Percentiles rank a stretch among this genome's conserved stretches.
phyloP scores from a whole-genome alignment of 2,113 vertebrate species.

The Tachycineta bicolor region DNA sequence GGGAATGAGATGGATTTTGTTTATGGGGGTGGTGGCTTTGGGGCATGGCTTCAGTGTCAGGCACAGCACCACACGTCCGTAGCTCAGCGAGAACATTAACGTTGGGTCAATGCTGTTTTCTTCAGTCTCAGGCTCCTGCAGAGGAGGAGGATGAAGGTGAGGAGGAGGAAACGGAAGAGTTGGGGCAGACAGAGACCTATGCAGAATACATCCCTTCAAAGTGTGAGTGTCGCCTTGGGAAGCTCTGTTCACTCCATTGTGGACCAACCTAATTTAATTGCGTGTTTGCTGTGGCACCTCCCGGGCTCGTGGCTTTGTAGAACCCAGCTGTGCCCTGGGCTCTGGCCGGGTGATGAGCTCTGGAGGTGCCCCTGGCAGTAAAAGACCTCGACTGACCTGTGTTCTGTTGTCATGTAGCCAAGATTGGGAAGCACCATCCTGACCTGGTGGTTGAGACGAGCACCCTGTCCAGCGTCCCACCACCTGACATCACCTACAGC shows the following conservation, averaged over 20 bases:
- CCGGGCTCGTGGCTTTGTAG: background rate
- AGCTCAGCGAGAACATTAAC: background rate
- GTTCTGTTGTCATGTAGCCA: conserved; percentile 75
- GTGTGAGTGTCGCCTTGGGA: conserved; percentile 77
- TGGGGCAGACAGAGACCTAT: conserved; percentile 95
- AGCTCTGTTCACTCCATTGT: background rate
- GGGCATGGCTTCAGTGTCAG: background rate
- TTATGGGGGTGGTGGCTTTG: background rate
- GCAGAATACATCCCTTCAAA: conserved; percentile 95
- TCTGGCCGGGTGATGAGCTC: background rate
- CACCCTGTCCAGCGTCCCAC: conserved; percentile 95
- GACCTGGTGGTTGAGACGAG: conserved; percentile 97
- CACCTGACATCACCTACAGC: conserved; percentile 92
- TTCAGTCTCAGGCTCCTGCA: conserved; percentile 75
- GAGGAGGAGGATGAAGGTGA: conserved; percentile 94
- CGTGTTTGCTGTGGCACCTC: background rate
- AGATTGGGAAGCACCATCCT: conserved; percentile 92
- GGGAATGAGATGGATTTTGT: background rate
- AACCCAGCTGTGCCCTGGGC: background rate
- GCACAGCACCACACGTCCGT: accelerated
- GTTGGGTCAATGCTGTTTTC: background rate
- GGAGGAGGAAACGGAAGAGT: conserved; percentile 90
- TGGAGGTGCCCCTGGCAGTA: background rate
- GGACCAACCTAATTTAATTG: background rate
- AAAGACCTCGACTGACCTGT: background rate